Conservation (phyloP, 2,113 vertebrate genomes). For the Meles meles region DNA sequence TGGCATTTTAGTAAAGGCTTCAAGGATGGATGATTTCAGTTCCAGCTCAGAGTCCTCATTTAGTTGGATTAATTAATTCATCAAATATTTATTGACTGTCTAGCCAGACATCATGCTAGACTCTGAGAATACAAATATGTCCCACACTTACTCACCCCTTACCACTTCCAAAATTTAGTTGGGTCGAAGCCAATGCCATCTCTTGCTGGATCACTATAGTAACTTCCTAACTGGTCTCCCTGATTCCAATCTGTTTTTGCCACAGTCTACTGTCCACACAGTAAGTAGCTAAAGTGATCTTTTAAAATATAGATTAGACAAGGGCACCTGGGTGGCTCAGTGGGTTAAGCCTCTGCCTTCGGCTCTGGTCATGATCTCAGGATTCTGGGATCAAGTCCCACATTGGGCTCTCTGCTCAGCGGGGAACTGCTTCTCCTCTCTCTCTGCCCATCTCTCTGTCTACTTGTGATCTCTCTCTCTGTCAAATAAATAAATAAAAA, state of each 20-base stretch:
- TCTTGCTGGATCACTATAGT: not conserved
- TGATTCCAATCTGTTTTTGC: not conserved
- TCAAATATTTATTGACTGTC: conserved; percentile 58
- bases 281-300: not conserved
- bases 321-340: too few relatives aligned
- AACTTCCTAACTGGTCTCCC: not conserved
- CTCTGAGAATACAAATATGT: not conserved
- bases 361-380: too few relatives aligned
- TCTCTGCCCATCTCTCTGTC: too few relatives aligned
- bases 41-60: conserved; percentile 29
- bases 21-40: conserved; percentile 31
- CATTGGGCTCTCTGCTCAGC: too few relatives aligned
- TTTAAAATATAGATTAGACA: not conserved
- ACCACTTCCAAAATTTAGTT: not conserved
- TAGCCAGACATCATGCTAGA: conserved; percentile 27
- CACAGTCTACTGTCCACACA: not conserved
- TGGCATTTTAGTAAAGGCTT: conserved; percentile 27
- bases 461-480: too few relatives aligned
- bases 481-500: too few relatives aligned
- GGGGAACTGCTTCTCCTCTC: too few relatives aligned
- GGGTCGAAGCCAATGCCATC: not conserved
- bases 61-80: conserved; percentile 60
- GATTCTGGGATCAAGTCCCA: too few relatives aligned
- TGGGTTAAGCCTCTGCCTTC: too few relatives aligned
- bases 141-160: not conserved